Base-by-base conservation (phyloP, 2,113 vertebrate genomes). In the Fregetta grallaria region DNA sequence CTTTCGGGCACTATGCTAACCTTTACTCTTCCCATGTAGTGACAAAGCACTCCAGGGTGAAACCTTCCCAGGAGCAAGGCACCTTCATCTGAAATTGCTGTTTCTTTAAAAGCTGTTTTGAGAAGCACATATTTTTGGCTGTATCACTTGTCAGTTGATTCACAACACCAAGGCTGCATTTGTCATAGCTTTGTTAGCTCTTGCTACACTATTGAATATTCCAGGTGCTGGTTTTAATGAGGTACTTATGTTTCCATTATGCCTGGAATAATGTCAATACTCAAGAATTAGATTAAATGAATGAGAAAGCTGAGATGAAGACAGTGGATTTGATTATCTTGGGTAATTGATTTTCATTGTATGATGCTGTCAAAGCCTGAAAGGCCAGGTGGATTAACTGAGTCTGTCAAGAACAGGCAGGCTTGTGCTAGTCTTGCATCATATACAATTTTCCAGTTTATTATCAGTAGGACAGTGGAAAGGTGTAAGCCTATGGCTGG, bases 141-240 rank as follows among this genome's bases (percentile, higher is more conserved):
- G 23, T 20, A 36, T 61, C 49, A 7, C 34, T 82, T 86, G 49
- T 79, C 77, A 70, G 66, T 73, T 70, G 40, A 53, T 49, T 56
- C 52, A 23, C 8, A 56, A 14, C 23, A 88, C n/a, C 63, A 20
- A 4, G 5, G 58, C 45, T 88, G 77, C 14, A 2, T 90, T 70
- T 96, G 70, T 79, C 44, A 65, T 52, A 61, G 74, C 44, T 94
- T 82, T 88, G 61, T 89, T 92, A 93, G 87, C 62, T 86, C 74
- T 75, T 90, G 53, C 61, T 45, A 9, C 19, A 1, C 70, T 49
- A 32, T 23, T 72, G 70, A 82, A 25, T 38, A 12, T 45, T 38
- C 66, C 90, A 96, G 87, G 58, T 93, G 77, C 85, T 95, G 70
- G 66, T 61, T 97, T 72, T 88, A 90, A 75, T 65, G 61, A 89